Evolutionary conservation across 1,140 invertebrate species (phyloP).

Genomic region (Acromyrmex echinatior): DNA sequence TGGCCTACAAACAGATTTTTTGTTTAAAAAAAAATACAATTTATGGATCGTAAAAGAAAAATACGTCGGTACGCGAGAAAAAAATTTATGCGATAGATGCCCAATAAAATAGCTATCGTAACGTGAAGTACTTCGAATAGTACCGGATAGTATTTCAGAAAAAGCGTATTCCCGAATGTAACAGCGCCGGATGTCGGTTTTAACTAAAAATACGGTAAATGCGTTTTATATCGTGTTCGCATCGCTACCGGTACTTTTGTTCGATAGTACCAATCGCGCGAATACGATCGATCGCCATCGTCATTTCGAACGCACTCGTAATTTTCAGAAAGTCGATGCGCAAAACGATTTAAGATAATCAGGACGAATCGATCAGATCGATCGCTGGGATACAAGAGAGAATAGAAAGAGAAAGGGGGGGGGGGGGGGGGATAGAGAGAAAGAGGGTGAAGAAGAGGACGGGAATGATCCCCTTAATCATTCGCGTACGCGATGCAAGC

Average conservation of each 20-base stretch:
- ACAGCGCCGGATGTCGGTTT: conserved; percentile 15
- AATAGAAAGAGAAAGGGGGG: too few relatives aligned
- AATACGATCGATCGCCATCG: conserved; percentile 36
- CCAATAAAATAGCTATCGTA: conserved; percentile 44
- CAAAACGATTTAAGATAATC: conserved; percentile 44
- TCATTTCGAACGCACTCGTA: conserved; percentile 23
- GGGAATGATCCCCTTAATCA: conserved; percentile 46
- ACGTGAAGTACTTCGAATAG: conserved; percentile 45
- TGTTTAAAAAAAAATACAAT: neutral
- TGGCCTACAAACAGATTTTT: neutral
- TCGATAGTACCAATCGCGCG: conserved; percentile 15
- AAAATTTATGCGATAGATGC: conserved; percentile 45
- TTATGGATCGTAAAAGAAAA: conserved; percentile 49
- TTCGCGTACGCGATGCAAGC: conserved; percentile 44
- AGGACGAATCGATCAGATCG: conserved; percentile 30
- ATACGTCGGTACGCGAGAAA: conserved; percentile 6
- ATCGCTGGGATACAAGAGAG: neutral
- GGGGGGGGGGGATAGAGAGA: too few relatives aligned
- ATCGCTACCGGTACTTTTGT: neutral
- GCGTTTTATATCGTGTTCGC: conserved; percentile 31
- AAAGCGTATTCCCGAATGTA: conserved; percentile 12
- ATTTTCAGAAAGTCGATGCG: conserved; percentile 42
- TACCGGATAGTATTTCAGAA: conserved; percentile 42
- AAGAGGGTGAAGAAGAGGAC: neutral
- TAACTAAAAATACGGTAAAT: conserved; percentile 54